Base-by-base conservation (phyloP, 2,113 vertebrate genomes). In the Caranx melampygus region DNA sequence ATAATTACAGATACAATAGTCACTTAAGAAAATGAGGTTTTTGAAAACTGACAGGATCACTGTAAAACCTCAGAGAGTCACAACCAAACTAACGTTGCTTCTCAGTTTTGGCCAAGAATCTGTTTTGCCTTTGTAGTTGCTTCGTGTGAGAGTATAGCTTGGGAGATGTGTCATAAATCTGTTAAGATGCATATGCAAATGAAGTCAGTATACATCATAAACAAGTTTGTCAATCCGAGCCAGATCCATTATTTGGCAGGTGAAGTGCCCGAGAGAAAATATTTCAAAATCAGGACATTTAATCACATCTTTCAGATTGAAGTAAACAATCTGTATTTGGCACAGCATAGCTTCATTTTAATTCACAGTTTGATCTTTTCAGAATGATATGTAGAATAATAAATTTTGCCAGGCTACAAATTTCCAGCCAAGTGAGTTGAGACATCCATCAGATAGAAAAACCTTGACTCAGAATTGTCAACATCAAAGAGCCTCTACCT, bases 291-390 rank as follows among this genome's bases (percentile, higher is more conserved):
- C 15, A 2, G 6, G 67, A 54, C 37, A 49, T 55, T 9, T 69
- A 71, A 79, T 69, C 26, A 55, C 61, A 47, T 16, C 31, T n/a
- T 47, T 61, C 6, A 55, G 33, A 49, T 65, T 44, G 61, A 40
- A 49, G 52, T 55, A 75, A 64, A 69, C 45, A 61, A 84, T 58
- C 51, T 42, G 0, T 34, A 78, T 59, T 42, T 73, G 47, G 59
- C 61, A 60, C 5, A 3, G 5, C 63, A 49, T 15, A 21, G 37
- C 3, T 66, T 58, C 59, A 8, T 63, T 64, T 78, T 66, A 44
- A 76, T 82, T 49, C 11, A 69, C 49, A 65, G 63, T 77, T 69
- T 77, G 45, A 79, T 62, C 33, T 74, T 77, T 72, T 42, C 51
- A 58, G 75, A 64, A 51, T 21, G 34, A n/a, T 44, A 52, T 62